Evolutionary conservation across 2,797 vertebrate species (phyloP).

Genomic region (Spinibarbus caldwelli): DNA sequence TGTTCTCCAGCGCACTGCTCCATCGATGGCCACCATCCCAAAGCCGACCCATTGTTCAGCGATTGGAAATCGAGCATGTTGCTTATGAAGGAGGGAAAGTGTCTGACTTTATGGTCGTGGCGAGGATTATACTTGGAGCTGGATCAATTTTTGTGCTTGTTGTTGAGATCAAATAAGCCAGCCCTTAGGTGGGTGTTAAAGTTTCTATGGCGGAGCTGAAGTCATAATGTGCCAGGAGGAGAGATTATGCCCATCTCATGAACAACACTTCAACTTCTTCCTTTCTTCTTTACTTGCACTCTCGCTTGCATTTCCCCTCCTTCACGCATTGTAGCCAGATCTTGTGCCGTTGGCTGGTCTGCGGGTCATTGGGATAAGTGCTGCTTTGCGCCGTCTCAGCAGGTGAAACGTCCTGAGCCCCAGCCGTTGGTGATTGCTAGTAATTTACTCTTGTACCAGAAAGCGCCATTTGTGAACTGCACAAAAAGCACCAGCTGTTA

Average conservation of each 20-base stretch:
- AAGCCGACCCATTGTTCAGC: background rate
- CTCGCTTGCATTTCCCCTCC: background rate
- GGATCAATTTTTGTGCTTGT: constrained; percentile 30
- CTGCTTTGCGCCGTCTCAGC: constrained; percentile 7
- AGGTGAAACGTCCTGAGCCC: constrained; percentile 17
- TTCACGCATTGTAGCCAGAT: background rate
- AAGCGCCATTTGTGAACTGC: constrained; percentile 44
- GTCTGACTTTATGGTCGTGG: constrained; percentile 5
- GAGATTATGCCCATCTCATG: constrained; percentile 19
- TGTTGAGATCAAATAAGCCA: constrained; percentile 31
- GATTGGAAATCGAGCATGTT: constrained; percentile 10
- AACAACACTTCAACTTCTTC: constrained; percentile 9
- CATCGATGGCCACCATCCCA: constrained; percentile 1
- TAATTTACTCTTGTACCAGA: constrained; percentile 37
- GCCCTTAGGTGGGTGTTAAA: constrained; percentile 36
- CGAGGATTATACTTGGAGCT: constrained; percentile 24
- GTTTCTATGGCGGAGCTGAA: constrained; percentile 12
- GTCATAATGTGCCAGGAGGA: constrained; percentile 30
- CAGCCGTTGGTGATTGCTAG: constrained; percentile 46
- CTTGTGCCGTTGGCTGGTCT: background rate
- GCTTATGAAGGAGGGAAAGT: constrained; percentile 1
- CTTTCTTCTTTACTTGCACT: background rate
- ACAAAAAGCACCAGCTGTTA: constrained; percentile 34
- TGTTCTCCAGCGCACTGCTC: background rate
- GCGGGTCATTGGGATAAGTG: constrained; percentile 10